Base-by-base conservation (phyloP, 2,888 invertebrate genomes). In the Epinotia nisella region DNA sequence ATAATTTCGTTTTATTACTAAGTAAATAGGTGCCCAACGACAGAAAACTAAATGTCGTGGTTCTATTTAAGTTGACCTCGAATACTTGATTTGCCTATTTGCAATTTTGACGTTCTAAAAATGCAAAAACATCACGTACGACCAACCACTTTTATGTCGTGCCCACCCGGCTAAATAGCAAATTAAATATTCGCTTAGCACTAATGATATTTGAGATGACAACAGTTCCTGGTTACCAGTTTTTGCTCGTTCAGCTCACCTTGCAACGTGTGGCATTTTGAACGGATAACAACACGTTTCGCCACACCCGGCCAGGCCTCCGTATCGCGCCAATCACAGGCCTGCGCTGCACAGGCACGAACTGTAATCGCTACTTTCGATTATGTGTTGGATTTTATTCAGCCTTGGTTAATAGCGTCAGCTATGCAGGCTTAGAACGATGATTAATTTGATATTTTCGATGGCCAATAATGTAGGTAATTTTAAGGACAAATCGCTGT, bases 301-400 rank as follows among this genome's bases (percentile, higher is more conserved):
- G 88, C 87, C 92, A 92, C 92, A 91, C 92, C 92, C 82, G 81
- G 90, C 90, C 93, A 88, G 89, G 92, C 93, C 93, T 86, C 92
- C 91, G 76, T 70, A 60, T 77, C 64, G 82, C 77, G 75, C 93
- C 93, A 93, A 93, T 93, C 90, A 84, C 79, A 80, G 74, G 79
- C 80, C 83, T 82, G 86, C 89, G 87, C 75, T 61, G n/a, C n/a
- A n/a, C 71, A 60, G 51, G 56, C 85, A 81, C 86, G 79, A 83
- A 85, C 86, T 79, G 85, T 83, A 87, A 89, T 88, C 82, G 81
- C 80, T 81, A 89, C 90, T 90, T 91, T 91, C 91, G 82, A 82
- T 77, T 76, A 82, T 87, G 84, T 85, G 87, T 85, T 81, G 83
- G 85, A 87, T 88, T 90, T 86, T 82, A 83, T 76, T 84, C 87